A percentile compares a stretch with the other conserved stretches of the same genome.
These are phyloP conservation scores for Lepus americanus DNA, from an alignment of 2,113 vertebrate species.

Conservation along the genomic window DNA sequence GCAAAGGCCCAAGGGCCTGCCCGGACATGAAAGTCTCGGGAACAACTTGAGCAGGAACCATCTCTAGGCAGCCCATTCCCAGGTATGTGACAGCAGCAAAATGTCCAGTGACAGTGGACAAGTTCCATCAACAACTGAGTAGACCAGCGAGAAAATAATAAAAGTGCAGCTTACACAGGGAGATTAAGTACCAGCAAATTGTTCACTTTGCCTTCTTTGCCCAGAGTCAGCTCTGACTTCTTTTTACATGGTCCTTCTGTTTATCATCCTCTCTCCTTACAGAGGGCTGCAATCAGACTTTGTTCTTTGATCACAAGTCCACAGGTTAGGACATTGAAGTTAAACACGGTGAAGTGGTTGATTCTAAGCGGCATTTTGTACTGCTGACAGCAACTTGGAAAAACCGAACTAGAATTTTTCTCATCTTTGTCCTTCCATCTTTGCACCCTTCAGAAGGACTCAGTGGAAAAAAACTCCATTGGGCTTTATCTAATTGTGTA, in stretches of 20 bases:
- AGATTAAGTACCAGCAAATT: background rate
- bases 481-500: background rate
- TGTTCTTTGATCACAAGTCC: background rate
- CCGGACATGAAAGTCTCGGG: background rate
- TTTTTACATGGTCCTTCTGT: background rate
- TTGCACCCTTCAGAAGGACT: conserved; percentile 14
- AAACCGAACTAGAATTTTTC: background rate
- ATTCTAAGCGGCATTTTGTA: conserved; percentile 33
- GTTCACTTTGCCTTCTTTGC: background rate
- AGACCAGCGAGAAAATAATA: conserved; percentile 30
- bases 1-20: background rate
- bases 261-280: background rate
- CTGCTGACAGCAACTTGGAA: background rate
- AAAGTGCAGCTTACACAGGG: background rate
- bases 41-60: background rate
- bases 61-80: background rate
- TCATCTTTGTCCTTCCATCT: background rate
- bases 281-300: background rate
- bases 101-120: background rate
- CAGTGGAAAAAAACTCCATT: background rate
- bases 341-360: background rate
- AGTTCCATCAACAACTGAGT: background rate
- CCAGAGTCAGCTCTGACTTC: background rate
- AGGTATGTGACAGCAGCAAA: background rate
- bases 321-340: background rate